Base-by-base conservation (phyloP, 2,797 vertebrate genomes). In the Tolypeutes matacus region DNA sequence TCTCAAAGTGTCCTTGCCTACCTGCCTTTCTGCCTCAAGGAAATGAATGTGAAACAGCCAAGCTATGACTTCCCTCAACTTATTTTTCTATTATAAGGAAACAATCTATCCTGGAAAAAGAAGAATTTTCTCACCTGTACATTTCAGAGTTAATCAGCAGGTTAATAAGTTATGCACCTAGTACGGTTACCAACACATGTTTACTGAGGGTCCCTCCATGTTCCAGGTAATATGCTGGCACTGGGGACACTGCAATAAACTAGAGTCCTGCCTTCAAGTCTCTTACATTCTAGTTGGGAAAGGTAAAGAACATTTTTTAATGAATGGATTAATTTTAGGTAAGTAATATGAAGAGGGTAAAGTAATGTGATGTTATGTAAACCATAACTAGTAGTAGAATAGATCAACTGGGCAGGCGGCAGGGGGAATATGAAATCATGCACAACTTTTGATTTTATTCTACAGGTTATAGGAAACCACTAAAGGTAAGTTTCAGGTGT, bases 251-350 rank as follows among this genome's bases (percentile, higher is more conserved):
- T 23, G 20, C n/a, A 88, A 70, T 29, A 81, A 76, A 62, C 72
- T 87, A 86, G 58, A 89, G 14, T 25, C 62, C 31, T 36, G 42
- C 85, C 34, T 85, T 84, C 34, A 76, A 81, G 58, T 51, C 46
- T 88, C 73, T 73, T 64, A 72, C 17, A 12, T 69, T 73, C 39
- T 72, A 42, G 46, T 13, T 73, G 49, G 69, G 46, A 92, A 81
- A 85, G 82, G 90, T 5, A 89, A 31, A 27, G 80, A 85, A 86
- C 29, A 85, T 36, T 53, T 17, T 21, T 67, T 91, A 92, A 86
- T 2, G 2, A 95, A 51, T 60, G 62, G 76, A 3, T 46, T 84
- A 53, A 53, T 67, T 91, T 85, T n/a, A 90, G 69, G n/a, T 70
- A 62, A 75, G 15, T 29, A 36, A 65, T 53, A 39, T 5, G 7